A percentile compares a stretch with the other conserved stretches of the same genome.
Conservation (phyloP, 2,888 invertebrate species). For the Teleiodes luculella region DNA sequence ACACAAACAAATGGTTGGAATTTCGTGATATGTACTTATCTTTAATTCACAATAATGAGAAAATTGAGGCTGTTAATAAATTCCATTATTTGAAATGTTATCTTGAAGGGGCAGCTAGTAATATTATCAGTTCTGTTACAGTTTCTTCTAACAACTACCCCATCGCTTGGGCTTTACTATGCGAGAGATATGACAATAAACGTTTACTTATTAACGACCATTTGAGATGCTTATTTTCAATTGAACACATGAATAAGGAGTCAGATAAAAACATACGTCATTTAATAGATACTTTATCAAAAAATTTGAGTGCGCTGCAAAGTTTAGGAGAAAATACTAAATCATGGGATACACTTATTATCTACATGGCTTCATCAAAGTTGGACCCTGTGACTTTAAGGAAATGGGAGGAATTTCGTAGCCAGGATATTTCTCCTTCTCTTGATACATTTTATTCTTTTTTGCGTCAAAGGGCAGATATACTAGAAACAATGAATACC, state of each 20-base stretch:
- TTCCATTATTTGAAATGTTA: background rate
- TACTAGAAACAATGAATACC: slow-evolving; percentile 17
- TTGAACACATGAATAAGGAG: slow-evolving; percentile 17
- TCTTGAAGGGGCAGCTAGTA: slow-evolving; percentile 17
- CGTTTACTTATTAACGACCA: slow-evolving; percentile 20
- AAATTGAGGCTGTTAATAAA: slow-evolving; percentile 8
- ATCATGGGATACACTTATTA: slow-evolving; percentile 20
- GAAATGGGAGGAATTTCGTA: slow-evolving; percentile 22
- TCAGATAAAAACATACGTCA: slow-evolving; percentile 11
- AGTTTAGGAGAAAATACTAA: slow-evolving; percentile 19
- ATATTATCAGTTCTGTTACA: slow-evolving; percentile 15
- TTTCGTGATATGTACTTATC: slow-evolving; percentile 6
- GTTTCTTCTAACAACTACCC: slow-evolving; percentile 16
- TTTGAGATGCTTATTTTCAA: slow-evolving; percentile 19
- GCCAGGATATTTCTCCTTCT: slow-evolving; percentile 4
- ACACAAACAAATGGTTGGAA: background rate
- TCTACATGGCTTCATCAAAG: slow-evolving; percentile 21
- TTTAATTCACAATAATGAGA: slow-evolving; percentile 18
- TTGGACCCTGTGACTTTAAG: slow-evolving; percentile 15
- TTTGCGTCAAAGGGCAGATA: slow-evolving; percentile 14
- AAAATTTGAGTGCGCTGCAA: slow-evolving; percentile 4
- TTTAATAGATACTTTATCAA: slow-evolving; percentile 18
- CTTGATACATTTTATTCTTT: slow-evolving; percentile 17
- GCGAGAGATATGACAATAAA: slow-evolving; percentile 21
- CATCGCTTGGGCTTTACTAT: slow-evolving; percentile 19